A percentile compares a stretch with the other conserved stretches of the same genome.
phyloP scores from a whole-genome alignment of 2,888 invertebrate species.

The Petrolisthes manimaculis region DNA sequence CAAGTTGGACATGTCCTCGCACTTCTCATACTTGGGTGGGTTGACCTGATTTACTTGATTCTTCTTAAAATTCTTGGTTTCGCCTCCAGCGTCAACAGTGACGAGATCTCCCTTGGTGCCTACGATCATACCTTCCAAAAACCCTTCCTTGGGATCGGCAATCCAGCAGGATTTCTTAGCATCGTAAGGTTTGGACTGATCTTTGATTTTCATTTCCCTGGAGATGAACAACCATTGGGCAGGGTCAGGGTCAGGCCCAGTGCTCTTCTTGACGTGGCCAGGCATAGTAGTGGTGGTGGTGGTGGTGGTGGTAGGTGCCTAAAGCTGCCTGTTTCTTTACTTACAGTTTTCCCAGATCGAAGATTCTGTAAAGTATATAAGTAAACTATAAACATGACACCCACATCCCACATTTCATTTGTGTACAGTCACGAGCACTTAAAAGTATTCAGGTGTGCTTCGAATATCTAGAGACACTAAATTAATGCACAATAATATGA shows the following conservation, averaged over 20 bases:
- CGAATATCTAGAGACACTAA: too few species aligned
- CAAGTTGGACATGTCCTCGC: constrained; percentile 98
- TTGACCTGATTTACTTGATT: constrained; percentile 95
- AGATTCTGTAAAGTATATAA: not conserved
- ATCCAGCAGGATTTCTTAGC: constrained; percentile 86
- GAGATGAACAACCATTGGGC: constrained; percentile 94
- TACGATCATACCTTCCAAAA: constrained; percentile 72
- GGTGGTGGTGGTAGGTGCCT: too few species aligned
- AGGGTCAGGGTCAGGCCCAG: constrained; percentile 85
- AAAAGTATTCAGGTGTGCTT: too few species aligned
- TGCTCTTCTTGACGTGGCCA: constrained; percentile 65
- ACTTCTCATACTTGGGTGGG: constrained; percentile 98
- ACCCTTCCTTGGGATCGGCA: constrained; percentile 97
- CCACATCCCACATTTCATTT: too few species aligned
- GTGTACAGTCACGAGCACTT: too few species aligned
- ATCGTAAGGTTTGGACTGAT: constrained; percentile 89
- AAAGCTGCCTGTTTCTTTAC: constrained; percentile 41
- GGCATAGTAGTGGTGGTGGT: constrained; percentile 78
- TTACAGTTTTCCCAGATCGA: constrained; percentile 5
- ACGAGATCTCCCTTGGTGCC: constrained; percentile 45
- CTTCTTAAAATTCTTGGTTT: constrained; percentile 78
- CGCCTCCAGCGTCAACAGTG: constrained; percentile 36
- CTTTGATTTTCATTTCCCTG: constrained; percentile 95
- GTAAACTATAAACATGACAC: too few species aligned
- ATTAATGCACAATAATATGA: too few species aligned